Evolutionary conservation across 2,797 vertebrate genomes (phyloP), one percentile per base, ranked within the genome.

Genomic region (Somateria mollissima): DNA sequence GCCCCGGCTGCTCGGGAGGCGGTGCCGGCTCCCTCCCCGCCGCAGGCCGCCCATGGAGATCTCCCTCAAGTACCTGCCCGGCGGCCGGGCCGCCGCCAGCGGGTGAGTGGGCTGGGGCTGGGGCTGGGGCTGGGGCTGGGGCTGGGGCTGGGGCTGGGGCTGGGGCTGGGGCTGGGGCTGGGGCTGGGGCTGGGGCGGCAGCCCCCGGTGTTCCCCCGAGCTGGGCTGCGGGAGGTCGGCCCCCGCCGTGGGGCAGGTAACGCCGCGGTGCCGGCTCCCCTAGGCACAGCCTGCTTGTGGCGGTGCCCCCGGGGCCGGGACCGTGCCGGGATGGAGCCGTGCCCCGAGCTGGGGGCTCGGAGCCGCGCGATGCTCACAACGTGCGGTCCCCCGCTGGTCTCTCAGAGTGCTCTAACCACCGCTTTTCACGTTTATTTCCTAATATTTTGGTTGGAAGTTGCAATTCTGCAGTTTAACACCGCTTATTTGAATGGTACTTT

Each of bases 31-130:
- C 49, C 49, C 49, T 49, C 49, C 49, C 24, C 22, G 24, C 49
- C 18, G n/a, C 16, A 17, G 24, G 9, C 45, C 25, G 49, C 20
- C 30, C 51, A 95, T 95, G 92, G 94, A 87, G 78, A 95, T 94
- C 83, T 79, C 94, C 6, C 92, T 95, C n/a, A 90, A 90, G 78
- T 61, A 66, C 82, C 86, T 95, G 74, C 76, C 94, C 56, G 90
- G 84, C 72, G 84, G 90, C 24, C 84, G 76, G 76, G 57, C 75
- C 34, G 39, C 58, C 10, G 37, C 30, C 30, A 54, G 69, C 54
- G 49, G 90, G 94, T 93, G 89, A 95, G 91, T 36, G 41, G 21
- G 47, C n/a, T n/a, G n/a, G n/a, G n/a, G n/a, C n/a, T n/a, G 21
- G 41, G 64, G 2, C 30, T 1, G 60, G 65, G 28, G 64, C 41